Evolutionary conservation across 2,113 vertebrate species (phyloP).

Genomic region (Carlito syrichta): DNA sequence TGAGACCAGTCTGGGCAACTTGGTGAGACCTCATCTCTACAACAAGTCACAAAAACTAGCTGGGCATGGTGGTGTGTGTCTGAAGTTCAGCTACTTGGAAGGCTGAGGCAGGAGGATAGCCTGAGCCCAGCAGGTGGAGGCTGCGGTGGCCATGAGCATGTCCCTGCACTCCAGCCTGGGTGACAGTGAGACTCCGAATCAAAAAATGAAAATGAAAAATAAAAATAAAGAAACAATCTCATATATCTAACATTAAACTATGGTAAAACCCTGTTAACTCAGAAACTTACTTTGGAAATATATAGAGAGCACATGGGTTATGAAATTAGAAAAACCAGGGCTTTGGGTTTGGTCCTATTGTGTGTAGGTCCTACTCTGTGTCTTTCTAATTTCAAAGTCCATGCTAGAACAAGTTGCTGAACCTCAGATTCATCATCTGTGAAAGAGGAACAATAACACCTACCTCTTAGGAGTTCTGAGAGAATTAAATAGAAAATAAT

Average conservation of each 20-base stretch:
- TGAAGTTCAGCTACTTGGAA: too few relatives aligned
- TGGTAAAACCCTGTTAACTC: background rate
- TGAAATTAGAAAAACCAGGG: background rate
- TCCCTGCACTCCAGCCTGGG: too few relatives aligned
- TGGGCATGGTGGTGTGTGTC: too few relatives aligned
- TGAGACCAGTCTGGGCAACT: background rate
- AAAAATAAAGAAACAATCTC: too few relatives aligned
- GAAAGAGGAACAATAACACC: background rate
- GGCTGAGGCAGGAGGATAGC: too few relatives aligned
- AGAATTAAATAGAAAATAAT: slow-evolving; percentile 24
- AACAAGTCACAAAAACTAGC: too few relatives aligned
- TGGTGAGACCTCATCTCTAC: too few relatives aligned
- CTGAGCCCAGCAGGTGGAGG: too few relatives aligned
- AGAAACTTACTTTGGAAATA: background rate
- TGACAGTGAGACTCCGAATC: too few relatives aligned
- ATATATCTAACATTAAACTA: too few relatives aligned
- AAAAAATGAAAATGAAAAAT: background rate
- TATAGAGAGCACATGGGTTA: background rate
- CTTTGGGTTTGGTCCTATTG: background rate
- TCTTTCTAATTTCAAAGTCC: background rate
- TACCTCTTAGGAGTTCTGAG: background rate
- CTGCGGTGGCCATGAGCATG: too few relatives aligned
- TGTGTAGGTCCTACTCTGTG: background rate
- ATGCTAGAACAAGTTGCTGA: background rate
- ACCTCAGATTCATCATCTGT: background rate